phyloP scores from a whole-genome alignment of 1,140 invertebrate genomes.

The Trichoplusia ni region DNA sequence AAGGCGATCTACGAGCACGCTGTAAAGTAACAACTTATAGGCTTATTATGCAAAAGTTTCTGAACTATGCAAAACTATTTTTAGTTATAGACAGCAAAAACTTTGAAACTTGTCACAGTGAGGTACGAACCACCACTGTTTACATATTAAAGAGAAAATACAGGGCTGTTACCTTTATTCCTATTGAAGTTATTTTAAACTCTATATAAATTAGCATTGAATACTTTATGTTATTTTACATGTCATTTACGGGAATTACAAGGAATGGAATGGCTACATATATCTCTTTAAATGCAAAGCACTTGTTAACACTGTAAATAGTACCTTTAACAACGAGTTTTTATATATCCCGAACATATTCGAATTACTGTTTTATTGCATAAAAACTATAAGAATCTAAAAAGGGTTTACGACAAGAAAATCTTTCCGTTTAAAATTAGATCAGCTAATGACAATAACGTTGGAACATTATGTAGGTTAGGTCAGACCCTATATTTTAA shows the following conservation, averaged over 20 bases:
- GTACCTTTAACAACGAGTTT: too few relatives aligned
- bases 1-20: background rate
- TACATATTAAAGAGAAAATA: background rate
- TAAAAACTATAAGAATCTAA: too few relatives aligned
- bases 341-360: too few relatives aligned
- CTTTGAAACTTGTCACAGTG: background rate
- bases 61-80: constrained; percentile 16
- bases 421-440: too few relatives aligned
- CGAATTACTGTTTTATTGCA: too few relatives aligned
- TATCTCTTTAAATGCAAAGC: too few relatives aligned
- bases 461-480: too few relatives aligned
- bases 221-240: background rate
- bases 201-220: background rate
- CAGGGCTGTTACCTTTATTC: background rate
- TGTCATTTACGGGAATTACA: background rate
- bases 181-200: background rate
- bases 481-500: too few relatives aligned
- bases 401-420: too few relatives aligned
- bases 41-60: constrained; percentile 13
- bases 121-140: background rate
- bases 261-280: too few relatives aligned
- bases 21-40: constrained; percentile 9
- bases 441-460: too few relatives aligned
- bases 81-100: constrained; percentile 7
- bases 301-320: too few relatives aligned